Evolutionary conservation across 2,888 invertebrate genomes (phyloP), one percentile per base, ranked within the genome.

Genomic region (Scaptomyza flava): DNA sequence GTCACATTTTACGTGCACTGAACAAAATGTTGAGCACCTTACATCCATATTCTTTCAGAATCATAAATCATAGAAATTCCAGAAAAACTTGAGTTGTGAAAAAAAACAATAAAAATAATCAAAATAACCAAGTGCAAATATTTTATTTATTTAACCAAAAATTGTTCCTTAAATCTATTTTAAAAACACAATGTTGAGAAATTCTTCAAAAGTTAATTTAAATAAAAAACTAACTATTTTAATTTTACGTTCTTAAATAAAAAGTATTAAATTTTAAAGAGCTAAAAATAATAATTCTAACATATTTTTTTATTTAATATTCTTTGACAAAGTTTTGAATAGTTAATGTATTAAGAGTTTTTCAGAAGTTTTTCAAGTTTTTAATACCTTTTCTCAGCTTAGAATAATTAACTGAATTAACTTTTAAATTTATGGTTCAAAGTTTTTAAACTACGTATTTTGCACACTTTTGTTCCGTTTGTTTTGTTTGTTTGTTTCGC

Each of bases 371-470:
- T 0, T 47, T 3, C 9, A 36, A n/a, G 5, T 52, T 12, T 9
- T 43, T 56, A 51, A 72, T 70, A 71, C 73, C 70, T 71, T 67
- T 72, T 46, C 9, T 31, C 17, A 45, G 38, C 30, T 43, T 57
- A 41, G 6, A 41, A 23, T 31, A 36, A 33, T 4, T 42, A 38
- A 45, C 27, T 9, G 1, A 14, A 38, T 11, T 46, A 11, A 20
- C 14, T 27, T 31, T 52, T 14, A 14, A 50, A 23, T 31, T 20
- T 20, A 57, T 11, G 12, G 20, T 6, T 30, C 11, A 17, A 11
- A 46, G 31, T 66, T 50, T 38, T 51, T 33, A 11, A 36, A 27
- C 66, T 50, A 12, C 14, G 11, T 47, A 33, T 53, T 53, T 30
- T 42, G 41, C 61, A 58, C 66, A 65, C 31, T 54, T 65, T 46